Percentiles rank a stretch among this genome's conserved stretches.
Evolutionary conservation across 2,797 vertebrate species (phyloP).

Genomic region (Dipus sagitta): DNA sequence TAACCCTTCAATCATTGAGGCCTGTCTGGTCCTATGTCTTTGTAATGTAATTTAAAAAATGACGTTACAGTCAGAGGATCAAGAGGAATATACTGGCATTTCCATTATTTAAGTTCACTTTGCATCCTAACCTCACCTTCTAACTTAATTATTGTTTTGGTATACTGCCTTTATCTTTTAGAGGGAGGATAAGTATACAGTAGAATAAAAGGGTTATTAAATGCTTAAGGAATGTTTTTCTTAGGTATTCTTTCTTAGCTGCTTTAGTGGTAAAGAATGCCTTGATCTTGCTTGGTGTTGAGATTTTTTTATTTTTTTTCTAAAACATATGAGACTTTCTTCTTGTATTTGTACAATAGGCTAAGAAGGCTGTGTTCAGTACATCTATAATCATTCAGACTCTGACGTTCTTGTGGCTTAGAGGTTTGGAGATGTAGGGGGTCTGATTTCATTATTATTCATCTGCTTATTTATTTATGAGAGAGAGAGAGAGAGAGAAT

Average conservation of each 20-base stretch:
- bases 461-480: no score
- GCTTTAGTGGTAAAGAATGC: slow-evolving; percentile 31
- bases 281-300: not conserved
- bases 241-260: slow-evolving; percentile 54
- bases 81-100: not conserved
- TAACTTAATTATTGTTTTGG: slow-evolving; percentile 56
- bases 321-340: not conserved
- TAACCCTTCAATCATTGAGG: not conserved
- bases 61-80: not conserved
- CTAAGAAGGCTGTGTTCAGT: not conserved
- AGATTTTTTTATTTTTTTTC: not conserved
- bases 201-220: slow-evolving; percentile 6
- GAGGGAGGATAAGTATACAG: slow-evolving; percentile 32
- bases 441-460: not conserved
- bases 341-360: not conserved
- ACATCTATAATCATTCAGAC: slow-evolving; percentile 17
- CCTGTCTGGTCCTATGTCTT: slow-evolving; percentile 27
- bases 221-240: slow-evolving; percentile 28
- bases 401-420: not conserved
- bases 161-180: slow-evolving; percentile 39
- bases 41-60: slow-evolving; percentile 47
- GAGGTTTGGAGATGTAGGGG: not conserved
- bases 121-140: slow-evolving; percentile 50
- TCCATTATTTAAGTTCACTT: slow-evolving; percentile 23
- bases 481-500: no score